Evolutionary conservation across 2,797 vertebrate species (phyloP).

Genomic region (Manis javanica): DNA sequence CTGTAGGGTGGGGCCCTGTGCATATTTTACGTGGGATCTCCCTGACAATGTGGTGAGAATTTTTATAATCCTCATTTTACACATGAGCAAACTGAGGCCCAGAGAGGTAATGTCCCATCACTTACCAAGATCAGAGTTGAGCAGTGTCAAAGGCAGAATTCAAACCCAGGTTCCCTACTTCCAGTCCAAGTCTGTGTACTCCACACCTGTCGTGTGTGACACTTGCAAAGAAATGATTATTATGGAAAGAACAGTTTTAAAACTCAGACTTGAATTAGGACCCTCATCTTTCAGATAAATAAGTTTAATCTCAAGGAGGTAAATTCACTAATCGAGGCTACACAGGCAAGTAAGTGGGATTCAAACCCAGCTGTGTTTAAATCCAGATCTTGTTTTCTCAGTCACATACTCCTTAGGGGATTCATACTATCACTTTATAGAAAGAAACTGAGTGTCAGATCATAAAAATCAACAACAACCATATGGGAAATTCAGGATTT

Average conservation of each 20-base stretch:
- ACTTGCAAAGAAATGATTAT: background rate
- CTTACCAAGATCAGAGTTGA: constrained; percentile 6
- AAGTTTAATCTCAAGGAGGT: background rate
- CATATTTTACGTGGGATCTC: background rate
- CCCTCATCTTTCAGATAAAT: background rate
- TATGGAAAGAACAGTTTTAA: constrained; percentile 29
- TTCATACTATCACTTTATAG: background rate
- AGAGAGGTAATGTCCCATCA: background rate
- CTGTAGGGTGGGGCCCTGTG: background rate
- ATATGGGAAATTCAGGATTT: background rate
- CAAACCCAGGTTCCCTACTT: background rate
- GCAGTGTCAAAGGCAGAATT: constrained; percentile 29
- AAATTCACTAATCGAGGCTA: background rate
- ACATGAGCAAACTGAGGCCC: constrained; percentile 31
- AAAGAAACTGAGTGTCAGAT: background rate
- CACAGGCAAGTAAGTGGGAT: background rate
- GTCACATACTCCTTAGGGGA: background rate
- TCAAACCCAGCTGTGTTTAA: background rate
- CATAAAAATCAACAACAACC: background rate
- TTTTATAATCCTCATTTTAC: constrained; percentile 46
- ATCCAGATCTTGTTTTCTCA: constrained; percentile 13
- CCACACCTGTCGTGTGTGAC: background rate
- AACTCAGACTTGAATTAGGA: background rate
- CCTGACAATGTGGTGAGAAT: background rate
- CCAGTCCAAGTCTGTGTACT: background rate